These are phyloP conservation scores for Vireo griseus DNA, from an alignment of 2,797 vertebrate genomes.

Conservation along the genomic window DNA sequence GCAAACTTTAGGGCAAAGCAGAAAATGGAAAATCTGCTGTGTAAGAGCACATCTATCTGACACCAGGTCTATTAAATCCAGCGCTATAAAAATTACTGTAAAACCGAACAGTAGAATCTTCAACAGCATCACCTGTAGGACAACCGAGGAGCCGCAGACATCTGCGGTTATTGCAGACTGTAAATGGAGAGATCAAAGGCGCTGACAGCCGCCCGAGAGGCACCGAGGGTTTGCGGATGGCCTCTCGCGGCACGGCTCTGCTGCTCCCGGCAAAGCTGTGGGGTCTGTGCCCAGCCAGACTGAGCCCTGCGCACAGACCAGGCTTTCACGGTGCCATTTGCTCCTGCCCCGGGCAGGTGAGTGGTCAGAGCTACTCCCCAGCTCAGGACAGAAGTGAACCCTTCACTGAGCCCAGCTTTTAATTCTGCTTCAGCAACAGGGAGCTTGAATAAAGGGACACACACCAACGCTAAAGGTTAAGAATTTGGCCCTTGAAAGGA, in stretches of 20 bases:
- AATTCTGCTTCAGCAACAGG: neutral
- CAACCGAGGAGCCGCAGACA: neutral
- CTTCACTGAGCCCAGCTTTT: neutral
- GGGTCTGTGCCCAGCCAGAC: fast-evolving
- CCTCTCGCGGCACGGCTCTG: neutral
- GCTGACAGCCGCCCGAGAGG: fast-evolving
- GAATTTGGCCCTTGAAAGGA: neutral
- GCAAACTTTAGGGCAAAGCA: neutral
- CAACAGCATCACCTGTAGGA: neutral
- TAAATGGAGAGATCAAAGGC: neutral
- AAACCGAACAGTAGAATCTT: neutral
- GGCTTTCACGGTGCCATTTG: neutral
- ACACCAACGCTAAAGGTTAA: neutral
- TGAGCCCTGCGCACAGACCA: fast-evolving
- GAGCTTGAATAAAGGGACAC: neutral
- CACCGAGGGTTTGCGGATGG: neutral
- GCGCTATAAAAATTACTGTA: neutral
- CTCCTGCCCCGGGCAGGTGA: neutral
- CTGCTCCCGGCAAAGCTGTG: neutral
- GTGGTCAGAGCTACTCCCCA: neutral
- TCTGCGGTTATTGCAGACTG: fast-evolving
- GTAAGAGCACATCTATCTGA: neutral
- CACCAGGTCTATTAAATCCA: neutral
- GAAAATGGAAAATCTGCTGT: neutral
- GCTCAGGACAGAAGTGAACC: neutral